Evolutionary conservation across 2,113 vertebrate genomes (phyloP).

Genomic region (Geothlypis trichas): DNA sequence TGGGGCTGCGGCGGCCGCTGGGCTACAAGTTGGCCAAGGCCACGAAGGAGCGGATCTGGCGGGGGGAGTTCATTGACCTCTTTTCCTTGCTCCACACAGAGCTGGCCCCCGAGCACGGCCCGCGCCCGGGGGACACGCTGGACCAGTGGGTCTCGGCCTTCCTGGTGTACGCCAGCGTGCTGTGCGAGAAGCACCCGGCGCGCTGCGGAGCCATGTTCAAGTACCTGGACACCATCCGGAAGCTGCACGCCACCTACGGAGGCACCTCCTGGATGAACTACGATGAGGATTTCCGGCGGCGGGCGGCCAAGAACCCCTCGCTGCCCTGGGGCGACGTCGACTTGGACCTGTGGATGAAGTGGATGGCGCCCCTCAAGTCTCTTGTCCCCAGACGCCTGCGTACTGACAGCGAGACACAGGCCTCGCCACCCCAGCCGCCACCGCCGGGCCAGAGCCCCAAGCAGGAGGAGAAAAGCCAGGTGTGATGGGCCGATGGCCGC

Average conservation of each 20-base stretch:
- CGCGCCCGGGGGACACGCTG: slow-evolving; percentile 64
- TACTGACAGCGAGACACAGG: neutral
- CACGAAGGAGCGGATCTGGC: slow-evolving; percentile 65
- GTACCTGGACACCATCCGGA: slow-evolving; percentile 69
- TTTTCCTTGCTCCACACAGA: slow-evolving; percentile 71
- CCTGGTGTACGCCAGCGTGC: slow-evolving; percentile 68
- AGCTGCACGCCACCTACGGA: slow-evolving; percentile 64
- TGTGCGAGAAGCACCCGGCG: slow-evolving; percentile 66
- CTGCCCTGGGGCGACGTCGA: slow-evolving; percentile 64
- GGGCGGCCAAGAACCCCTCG: slow-evolving; percentile 57
- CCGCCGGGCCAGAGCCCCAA: neutral
- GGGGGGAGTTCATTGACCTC: slow-evolving; percentile 67
- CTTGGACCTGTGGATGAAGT: slow-evolving; percentile 69
- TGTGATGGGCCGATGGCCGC: neutral
- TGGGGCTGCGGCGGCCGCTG: slow-evolving; percentile 57
- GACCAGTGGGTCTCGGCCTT: slow-evolving; percentile 71
- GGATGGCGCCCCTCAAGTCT: slow-evolving; percentile 64
- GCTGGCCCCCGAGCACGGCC: slow-evolving; percentile 63
- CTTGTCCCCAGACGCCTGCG: slow-evolving; percentile 2
- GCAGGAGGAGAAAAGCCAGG: slow-evolving; percentile 62
- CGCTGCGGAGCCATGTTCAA: slow-evolving; percentile 71
- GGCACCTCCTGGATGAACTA: slow-evolving; percentile 67
- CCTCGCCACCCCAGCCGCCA: neutral
- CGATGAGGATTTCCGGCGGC: slow-evolving; percentile 62
- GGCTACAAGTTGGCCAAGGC: slow-evolving; percentile 63